Evolutionary conservation across 1,140 invertebrate genomes (phyloP), one percentile per base, ranked within the genome.

Genomic region (Bombus huntii): DNA sequence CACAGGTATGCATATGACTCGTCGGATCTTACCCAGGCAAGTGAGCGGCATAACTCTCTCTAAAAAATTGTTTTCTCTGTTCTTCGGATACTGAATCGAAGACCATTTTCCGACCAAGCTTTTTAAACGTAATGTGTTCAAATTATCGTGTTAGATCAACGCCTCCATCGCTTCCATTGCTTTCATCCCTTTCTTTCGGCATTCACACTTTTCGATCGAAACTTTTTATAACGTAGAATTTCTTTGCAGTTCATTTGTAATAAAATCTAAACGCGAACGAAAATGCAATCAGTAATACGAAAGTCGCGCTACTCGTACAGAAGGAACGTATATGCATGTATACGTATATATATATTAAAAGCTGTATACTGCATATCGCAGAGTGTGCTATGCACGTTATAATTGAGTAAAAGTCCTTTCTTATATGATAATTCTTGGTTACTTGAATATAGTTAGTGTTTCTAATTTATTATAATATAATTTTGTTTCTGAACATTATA

Each of bases 1-100:
- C 13, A 25, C 34, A 59, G 13, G 1, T 31, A 34, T 34, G 31
- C 31, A 31, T 22, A 22, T 25, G 5, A 53, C 31, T 2, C n/a
- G 10, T 65, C 3, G 28, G 25, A 31, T 53, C 81, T 94, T 92
- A 95, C 95, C 95, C 95, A 34, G 95, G 95, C 39, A 95, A 89
- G 92, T 95, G 95, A 80, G 93, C 93, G 34, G 81, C 91, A 87
- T 93, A 95, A 87, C 91, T 93, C 81, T 93, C 93, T n/a, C 81
- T 86, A 59, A 95, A 94, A 74, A 95, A 95, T 73, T 91, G 85
- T 81, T 93, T 91, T 79, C 89, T 91, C 74, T 95, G 91, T 78
- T 95, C 93, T 6, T 92, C 91, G 31, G 90, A 87, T 6, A 93
- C 87, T 47, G 94, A 88, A 85, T 95, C 93, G 83, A 93, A 94